Base-by-base conservation (phyloP, 2,888 invertebrate species). In the Erannis defoliaria region DNA sequence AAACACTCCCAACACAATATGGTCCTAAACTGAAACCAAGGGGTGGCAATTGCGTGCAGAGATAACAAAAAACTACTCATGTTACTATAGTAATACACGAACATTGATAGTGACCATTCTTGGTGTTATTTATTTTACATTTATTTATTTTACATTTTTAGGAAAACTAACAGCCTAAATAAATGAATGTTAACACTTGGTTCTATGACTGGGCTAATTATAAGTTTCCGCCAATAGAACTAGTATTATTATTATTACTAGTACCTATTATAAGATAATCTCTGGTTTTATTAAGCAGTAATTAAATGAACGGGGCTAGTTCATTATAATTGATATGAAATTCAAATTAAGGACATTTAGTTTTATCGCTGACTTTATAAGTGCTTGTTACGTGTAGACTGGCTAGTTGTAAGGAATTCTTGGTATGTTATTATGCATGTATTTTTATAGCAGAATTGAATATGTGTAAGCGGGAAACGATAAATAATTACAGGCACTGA, bases 11-110 rank as follows among this genome's bases (percentile, higher is more conserved):
- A 26, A 45, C 26, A 45, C 9, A 8, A 45, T 14, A n/a, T n/a
- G n/a, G n/a, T 16, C 9, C 43, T 33, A 48, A 21, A 43, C 48
- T 48, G 31, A 53, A 60, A 57, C 19, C 46, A 46, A 55, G 40
- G 53, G 57, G 55, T 67, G 70, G 69, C 65, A 67, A 74, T 84
- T 75, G 84, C 82, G 85, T 85, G 82, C 62, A 60, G 51, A 58
- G 66, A 48, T 43, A 59, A 73, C 70, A 76, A 29, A 26, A 46
- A 33, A 31, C 46, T 46, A 82, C 78, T 76, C 73, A 72, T 76
- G 70, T 73, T 70, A 77, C 78, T n/a, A n/a, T n/a, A n/a, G n/a
- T n/a, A n/a, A n/a, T 77, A 74, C 64, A 75, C 66, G 67, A 73
- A 59, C 67, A 68, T 69, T 70, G 71, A 76, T 75, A 62, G 42